Base-by-base conservation (phyloP, 2,888 invertebrate genomes). In the Ligdia adustata region DNA sequence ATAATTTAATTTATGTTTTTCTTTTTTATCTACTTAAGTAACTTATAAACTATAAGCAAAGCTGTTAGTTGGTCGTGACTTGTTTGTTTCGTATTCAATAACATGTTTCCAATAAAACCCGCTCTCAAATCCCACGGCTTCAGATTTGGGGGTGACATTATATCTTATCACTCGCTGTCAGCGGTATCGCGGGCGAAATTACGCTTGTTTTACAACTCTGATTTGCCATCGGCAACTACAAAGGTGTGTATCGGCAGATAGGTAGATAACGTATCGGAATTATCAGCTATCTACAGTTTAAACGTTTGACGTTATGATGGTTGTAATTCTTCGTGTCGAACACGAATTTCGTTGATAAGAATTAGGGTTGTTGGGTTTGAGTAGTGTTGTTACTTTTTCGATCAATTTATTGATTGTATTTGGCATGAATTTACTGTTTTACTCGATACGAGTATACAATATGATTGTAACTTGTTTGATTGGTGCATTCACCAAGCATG, bases 171-270 rank as follows among this genome's bases (percentile, higher is more conserved):
- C 22, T 29, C 46, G 60, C 70, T 74, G 80, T 80, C 81, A 78
- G 69, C 65, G 66, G 54, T 88, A 87, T 87, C 85, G 72, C 67
- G 62, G 69, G 75, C 83, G 66, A 88, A 89, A 89, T 90, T 88
- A 85, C 82, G 79, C 81, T 82, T 89, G 88, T 90, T 90, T 90
- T 90, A 90, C 79, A 79, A 74, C 88, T 88, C 79, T 90, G 90
- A 90, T 90, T 90, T 90, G 78, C 68, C 69, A 78, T 75, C 88
- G 86, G 86, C 78, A 60, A 69, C 74, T 68, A 85, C 88, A 89
- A 90, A 89, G 85, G 78, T 62, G 53, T 40, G 57, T 59, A 55
- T 34, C 15, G 15, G 16, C 32, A 11, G 28, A 39, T 35, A 54
- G 42, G 49, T 48, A 60, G 75, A 72, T 79, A 78, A 51, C 40